Base-by-base conservation (phyloP, 2,888 invertebrate genomes). In the Ichneumon xanthorius region DNA sequence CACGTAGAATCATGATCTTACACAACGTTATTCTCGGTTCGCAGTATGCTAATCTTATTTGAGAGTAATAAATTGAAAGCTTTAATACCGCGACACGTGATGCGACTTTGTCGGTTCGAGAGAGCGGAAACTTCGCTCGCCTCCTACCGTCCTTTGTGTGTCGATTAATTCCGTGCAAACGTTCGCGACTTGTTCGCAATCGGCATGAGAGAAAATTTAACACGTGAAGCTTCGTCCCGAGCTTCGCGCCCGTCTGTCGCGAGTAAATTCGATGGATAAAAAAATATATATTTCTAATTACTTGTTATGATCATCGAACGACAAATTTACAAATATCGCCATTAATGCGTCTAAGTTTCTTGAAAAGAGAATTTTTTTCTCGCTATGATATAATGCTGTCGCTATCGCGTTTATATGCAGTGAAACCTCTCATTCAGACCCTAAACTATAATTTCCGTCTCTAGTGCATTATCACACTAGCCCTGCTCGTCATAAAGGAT, bases 391-490 rank as follows among this genome's bases (percentile, higher is more conserved):
- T 61, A 48, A 53, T 67, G 65, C 72, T 53, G 50, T 67, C 19
- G 53, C 65, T 65, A 26, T n/a, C 19, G 53, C 78, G 77, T 67
- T 76, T 68, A 76, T 63, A 63, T 80, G 71, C 82, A 73, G 68
- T 80, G 61, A 80, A 72, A 82, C 82, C 77, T 88, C 79, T 82
- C 80, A 86, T 87, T 87, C 85, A 84, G 81, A 85, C 88, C 86
- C 88, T 91, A 90, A 91, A 89, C 88, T 90, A 89, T 89, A 90
- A 91, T 90, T 90, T 93, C 92, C 91, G 90, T 91, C 95, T 95
- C 90, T 95, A 98, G 99, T 98, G 98, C 92, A 90, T 97, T 88
- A 96, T 98, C 89, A 98, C 99, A 0, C 94, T 99, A 85, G 94
- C 96, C 77, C 95, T 98, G 92, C 95, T 98, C 87, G 95, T 97